Evolutionary conservation across 1,140 invertebrate species (phyloP).

Genomic region (Monochamus saltuarius): DNA sequence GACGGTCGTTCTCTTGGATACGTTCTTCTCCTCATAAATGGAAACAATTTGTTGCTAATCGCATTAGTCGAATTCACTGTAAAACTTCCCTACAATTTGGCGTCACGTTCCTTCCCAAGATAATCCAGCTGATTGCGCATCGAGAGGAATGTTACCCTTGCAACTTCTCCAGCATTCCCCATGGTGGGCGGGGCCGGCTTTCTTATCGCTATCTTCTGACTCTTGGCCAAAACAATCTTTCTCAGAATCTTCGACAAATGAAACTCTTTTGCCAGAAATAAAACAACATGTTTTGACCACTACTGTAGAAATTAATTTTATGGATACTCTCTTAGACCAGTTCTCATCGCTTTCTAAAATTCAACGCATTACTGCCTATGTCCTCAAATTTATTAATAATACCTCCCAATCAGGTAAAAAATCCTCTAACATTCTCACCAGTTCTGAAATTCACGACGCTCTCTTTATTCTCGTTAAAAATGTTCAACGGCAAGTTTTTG

Average conservation of each 20-base stretch:
- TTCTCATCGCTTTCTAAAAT: conserved; percentile 12
- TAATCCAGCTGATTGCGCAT: conserved; percentile 40
- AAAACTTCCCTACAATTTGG: conserved; percentile 22
- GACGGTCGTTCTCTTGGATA: conserved; percentile 39
- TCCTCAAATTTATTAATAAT: conserved; percentile 13
- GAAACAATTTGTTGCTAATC: conserved; percentile 47
- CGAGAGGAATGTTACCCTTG: conserved; percentile 25
- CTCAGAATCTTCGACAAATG: not conserved
- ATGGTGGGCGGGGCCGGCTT: conserved; percentile 2
- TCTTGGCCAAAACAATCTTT: not conserved
- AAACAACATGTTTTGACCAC: not conserved
- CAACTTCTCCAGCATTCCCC: conserved; percentile 1
- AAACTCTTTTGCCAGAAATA: not conserved
- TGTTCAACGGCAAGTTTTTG: not conserved
- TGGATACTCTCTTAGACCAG: conserved; percentile 4
- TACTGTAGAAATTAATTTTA: not conserved
- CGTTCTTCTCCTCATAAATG: conserved; percentile 16
- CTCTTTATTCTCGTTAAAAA: not conserved
- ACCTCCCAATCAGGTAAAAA: not conserved
- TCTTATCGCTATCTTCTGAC: not conserved
- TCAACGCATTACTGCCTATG: conserved; percentile 10
- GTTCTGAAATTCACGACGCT: not conserved
- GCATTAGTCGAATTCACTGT: conserved; percentile 39
- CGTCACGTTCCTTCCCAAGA: conserved; percentile 29
- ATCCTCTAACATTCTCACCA: not conserved